Evolutionary conservation across 2,797 vertebrate genomes (phyloP).

Genomic region (Menidia menidia): DNA sequence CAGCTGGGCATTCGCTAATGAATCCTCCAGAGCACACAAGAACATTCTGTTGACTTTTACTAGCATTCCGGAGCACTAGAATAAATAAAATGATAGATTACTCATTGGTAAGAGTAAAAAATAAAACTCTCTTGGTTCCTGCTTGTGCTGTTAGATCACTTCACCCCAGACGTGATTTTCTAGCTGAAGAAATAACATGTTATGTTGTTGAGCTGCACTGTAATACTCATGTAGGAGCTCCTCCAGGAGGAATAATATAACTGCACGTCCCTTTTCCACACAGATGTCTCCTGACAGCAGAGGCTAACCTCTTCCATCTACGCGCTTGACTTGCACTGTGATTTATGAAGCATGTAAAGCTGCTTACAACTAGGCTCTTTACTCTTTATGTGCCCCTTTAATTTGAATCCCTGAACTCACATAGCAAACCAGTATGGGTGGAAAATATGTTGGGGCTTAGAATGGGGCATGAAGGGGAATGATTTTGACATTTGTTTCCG

Average conservation of each 20-base stretch:
- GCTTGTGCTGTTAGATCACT: not conserved
- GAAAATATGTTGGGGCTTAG: slow-evolving; percentile 42
- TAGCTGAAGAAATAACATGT: slow-evolving; percentile 41
- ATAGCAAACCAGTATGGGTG: slow-evolving; percentile 16
- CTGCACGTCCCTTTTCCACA: slow-evolving; percentile 31
- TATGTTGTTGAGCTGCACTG: slow-evolving; percentile 28
- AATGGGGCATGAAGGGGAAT: slow-evolving; percentile 57
- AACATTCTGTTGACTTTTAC: not conserved
- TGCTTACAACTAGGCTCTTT: slow-evolving; percentile 41
- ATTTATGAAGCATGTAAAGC: slow-evolving; percentile 48
- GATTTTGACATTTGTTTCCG: slow-evolving; percentile 77
- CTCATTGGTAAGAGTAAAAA: no score
- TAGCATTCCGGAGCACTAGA: no score
- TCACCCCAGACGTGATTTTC: slow-evolving; percentile 13
- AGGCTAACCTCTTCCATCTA: slow-evolving; percentile 37
- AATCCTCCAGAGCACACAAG: not conserved
- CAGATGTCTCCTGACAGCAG: slow-evolving; percentile 51
- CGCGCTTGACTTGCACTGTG: slow-evolving; percentile 38
- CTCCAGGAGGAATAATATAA: slow-evolving; percentile 37
- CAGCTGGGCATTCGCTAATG: no score
- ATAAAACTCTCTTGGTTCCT: not conserved
- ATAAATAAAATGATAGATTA: no score
- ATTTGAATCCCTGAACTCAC: slow-evolving; percentile 60
- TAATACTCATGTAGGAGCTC: slow-evolving; percentile 27
- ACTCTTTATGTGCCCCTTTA: slow-evolving; percentile 40